Base-by-base conservation (phyloP, 2,797 vertebrate species). In the Megalops cyprinoides region DNA sequence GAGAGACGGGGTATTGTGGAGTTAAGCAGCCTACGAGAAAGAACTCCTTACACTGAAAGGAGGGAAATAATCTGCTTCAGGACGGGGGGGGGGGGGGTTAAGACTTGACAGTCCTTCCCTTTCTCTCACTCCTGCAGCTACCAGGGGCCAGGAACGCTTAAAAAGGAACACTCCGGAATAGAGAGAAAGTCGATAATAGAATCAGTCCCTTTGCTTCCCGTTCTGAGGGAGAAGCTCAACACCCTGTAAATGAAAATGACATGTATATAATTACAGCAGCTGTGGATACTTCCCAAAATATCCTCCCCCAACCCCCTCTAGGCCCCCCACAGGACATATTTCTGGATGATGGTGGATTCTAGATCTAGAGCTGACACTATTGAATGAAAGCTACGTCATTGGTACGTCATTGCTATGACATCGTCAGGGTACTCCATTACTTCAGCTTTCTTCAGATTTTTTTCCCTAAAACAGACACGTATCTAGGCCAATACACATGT, bases 131-230 rank as follows among this genome's bases (percentile, higher is more conserved):
- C 87, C 89, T 90, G 28, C 83, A 49, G 84, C 88, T 94, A 92
- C 93, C 92, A 89, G 44, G 87, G 89, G 91, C 91, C 91, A 89
- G 93, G 92, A 87, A 85, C 86, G 77, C 87, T 93, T 93, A 92
- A 92, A 93, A 92, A 91, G 89, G 86, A 90, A 90, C 80, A 82
- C 77, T 86, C 85, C 85, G 67, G 8, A 71, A 71, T 31, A 25
- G 39, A 71, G 44, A 71, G 44, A 71, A 5, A 71, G 18, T 71
- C 37, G 4, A 44, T 44, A 23, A 71, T 71, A 25, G 67, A 90
- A 82, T 92, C 89, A 87, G 88, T 89, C 82, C 85, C 86, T 88
- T 89, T 89, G 87, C 86, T 90, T 88, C 87, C 85, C 85, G 80
- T 88, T 89, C 87, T 83, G 75, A 77, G n/a, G 3, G 89, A 28